Conservation (phyloP, 2,888 invertebrate genomes). For the Apoda limacodes region DNA sequence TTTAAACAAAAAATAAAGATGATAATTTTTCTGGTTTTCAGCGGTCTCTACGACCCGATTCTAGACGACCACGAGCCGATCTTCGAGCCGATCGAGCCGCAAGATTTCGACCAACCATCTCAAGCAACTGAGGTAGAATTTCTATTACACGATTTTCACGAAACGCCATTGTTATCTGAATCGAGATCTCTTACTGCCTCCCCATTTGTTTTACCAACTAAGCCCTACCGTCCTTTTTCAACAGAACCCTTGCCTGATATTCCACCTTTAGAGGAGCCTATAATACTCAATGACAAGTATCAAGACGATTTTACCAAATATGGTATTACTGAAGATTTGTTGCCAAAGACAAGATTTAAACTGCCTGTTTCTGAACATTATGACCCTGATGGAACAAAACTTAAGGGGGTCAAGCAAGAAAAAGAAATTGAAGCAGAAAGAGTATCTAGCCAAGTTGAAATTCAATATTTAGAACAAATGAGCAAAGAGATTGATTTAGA, state of each 20-base stretch:
- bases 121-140: constrained; percentile 51
- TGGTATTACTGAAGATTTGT: constrained; percentile 24
- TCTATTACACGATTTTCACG: constrained; percentile 23
- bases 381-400: constrained; percentile 37
- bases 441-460: constrained; percentile 21
- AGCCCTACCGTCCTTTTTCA: constrained; percentile 48
- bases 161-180: constrained; percentile 19
- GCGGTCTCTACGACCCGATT: constrained; percentile 58
- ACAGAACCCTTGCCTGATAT: constrained; percentile 39
- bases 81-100: constrained; percentile 45
- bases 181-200: constrained; percentile 37
- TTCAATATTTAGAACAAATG: constrained; percentile 26
- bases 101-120: constrained; percentile 48
- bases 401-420: constrained; percentile 9
- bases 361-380: constrained; percentile 50
- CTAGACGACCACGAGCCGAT: constrained; percentile 50
- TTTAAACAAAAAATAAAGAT: background rate
- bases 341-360: constrained; percentile 37
- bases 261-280: constrained; percentile 46
- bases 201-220: constrained; percentile 32
- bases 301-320: constrained; percentile 35
- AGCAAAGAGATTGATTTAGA: constrained; percentile 34
- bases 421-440: constrained; percentile 21
- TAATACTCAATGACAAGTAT: constrained; percentile 44
- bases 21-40: constrained; percentile 26